A percentile compares a stretch with the other conserved stretches of the same genome.
phyloP scores from a whole-genome alignment of 2,797 vertebrate genomes.

The Danio albolineatus region DNA sequence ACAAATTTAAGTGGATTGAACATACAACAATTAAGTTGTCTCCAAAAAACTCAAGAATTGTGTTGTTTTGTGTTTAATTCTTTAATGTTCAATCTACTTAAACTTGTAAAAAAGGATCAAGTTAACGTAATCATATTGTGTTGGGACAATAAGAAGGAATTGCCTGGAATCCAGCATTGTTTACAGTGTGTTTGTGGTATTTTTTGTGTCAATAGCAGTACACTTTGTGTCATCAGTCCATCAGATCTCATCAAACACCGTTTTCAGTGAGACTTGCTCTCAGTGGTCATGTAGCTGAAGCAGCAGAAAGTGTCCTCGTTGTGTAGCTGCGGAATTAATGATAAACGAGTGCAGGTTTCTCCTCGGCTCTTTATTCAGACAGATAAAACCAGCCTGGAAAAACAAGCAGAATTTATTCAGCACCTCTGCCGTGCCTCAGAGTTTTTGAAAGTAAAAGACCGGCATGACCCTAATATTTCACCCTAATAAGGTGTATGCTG shows the following conservation, averaged over 20 bases:
- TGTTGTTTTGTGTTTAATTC: too few relatives aligned
- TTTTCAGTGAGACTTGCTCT: neutral
- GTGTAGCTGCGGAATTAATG: constrained; percentile 28
- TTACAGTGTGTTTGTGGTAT: too few relatives aligned
- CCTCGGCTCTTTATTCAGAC: constrained; percentile 60
- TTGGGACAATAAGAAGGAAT: too few relatives aligned
- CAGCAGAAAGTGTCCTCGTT: constrained; percentile 14
- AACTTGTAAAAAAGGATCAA: too few relatives aligned
- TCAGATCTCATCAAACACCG: constrained; percentile 8
- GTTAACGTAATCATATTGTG: too few relatives aligned
- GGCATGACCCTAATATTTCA: neutral
- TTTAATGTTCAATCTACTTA: too few relatives aligned
- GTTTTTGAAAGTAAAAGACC: neutral
- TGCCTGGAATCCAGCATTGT: too few relatives aligned
- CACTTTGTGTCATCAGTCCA: constrained; percentile 20
- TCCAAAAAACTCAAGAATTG: too few relatives aligned
- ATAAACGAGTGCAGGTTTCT: constrained; percentile 50
- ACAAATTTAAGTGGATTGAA: too few relatives aligned
- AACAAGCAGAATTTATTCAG: constrained; percentile 67
- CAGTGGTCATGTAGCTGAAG: constrained; percentile 8
- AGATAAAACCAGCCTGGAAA: constrained; percentile 64
- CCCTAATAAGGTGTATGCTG: neutral
- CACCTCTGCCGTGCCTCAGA: constrained; percentile 42
- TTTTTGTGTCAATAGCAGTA: constrained; percentile 1
- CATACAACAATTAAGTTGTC: too few relatives aligned